Evolutionary conservation across 2,888 invertebrate genomes (phyloP).

Genomic region (Oscheius sp.): DNA sequence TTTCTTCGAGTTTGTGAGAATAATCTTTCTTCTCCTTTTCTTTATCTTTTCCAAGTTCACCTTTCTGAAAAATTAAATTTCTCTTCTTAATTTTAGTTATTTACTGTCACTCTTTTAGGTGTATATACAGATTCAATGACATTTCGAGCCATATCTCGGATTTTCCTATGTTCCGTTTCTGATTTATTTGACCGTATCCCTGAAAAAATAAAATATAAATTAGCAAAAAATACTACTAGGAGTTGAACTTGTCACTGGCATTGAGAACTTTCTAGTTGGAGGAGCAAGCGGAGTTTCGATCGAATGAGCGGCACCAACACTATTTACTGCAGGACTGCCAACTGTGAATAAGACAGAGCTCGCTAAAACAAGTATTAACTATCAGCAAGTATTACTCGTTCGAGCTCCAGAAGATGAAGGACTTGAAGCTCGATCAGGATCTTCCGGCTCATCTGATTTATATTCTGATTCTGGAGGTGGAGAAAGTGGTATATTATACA

Average conservation of each 20-base stretch:
- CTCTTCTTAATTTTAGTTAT: background rate
- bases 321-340: constrained; percentile 26
- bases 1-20: no score
- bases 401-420: background rate
- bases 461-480: background rate
- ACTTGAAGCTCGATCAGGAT: constrained; percentile 2
- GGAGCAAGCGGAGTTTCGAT: constrained; percentile 22
- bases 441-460: background rate
- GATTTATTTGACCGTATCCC: background rate
- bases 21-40: background rate
- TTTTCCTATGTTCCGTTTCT: background rate
- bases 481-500: background rate
- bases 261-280: constrained; percentile 19
- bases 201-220: constrained; percentile 3
- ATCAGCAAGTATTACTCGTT: background rate
- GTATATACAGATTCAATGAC: constrained; percentile 28
- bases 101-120: constrained; percentile 36
- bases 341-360: constrained; percentile 21
- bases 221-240: background rate
- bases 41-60: constrained; percentile 1
- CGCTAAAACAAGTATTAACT: background rate
- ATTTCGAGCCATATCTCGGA: background rate
- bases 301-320: background rate
- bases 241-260: constrained; percentile 15
- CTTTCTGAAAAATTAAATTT: background rate